These are phyloP conservation scores for Corydoras maculifer DNA, from an alignment of 2,113 vertebrate species.

Conservation along the genomic window DNA sequence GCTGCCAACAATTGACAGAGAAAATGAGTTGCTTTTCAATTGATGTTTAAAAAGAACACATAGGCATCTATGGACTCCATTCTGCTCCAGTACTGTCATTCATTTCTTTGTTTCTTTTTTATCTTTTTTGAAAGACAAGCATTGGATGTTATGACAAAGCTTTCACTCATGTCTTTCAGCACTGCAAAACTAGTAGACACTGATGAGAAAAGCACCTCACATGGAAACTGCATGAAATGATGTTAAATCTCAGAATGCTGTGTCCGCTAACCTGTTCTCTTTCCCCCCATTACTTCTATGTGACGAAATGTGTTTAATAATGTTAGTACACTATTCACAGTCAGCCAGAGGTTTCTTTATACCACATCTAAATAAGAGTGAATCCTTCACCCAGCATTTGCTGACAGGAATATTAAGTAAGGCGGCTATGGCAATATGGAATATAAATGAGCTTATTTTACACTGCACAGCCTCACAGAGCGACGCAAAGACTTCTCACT, in stretches of 20 bases:
- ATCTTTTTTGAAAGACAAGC: not conserved
- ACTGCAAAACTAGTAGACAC: not conserved
- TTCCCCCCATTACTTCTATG: constrained; percentile 52
- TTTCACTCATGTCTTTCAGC: not conserved
- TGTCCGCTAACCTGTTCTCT: constrained; percentile 47
- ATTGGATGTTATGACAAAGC: not conserved
- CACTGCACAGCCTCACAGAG: constrained; percentile 71
- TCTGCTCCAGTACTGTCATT: too few species aligned
- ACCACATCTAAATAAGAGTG: constrained; percentile 64
- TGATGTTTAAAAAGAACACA: too few species aligned
- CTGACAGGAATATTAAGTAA: constrained; percentile 78
- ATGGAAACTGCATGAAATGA: constrained; percentile 3
- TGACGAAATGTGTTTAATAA: constrained; percentile 66
- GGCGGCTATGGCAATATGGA: constrained; percentile 72
- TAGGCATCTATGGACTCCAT: too few species aligned
- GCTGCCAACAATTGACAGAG: not conserved
- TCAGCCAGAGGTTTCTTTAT: constrained; percentile 49
- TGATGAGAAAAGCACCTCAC: not conserved
- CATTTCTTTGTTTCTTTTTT: too few species aligned
- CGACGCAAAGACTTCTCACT: constrained; percentile 68
- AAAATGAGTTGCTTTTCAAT: not conserved
- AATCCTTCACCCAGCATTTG: constrained; percentile 61
- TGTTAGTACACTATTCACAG: constrained; percentile 69
- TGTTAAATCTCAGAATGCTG: constrained; percentile 36
- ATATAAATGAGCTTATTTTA: constrained; percentile 81